Percentiles rank a stretch among this genome's conserved stretches.
Conservation (phyloP, 2,797 vertebrate genomes). For the Anguilla obscura region DNA sequence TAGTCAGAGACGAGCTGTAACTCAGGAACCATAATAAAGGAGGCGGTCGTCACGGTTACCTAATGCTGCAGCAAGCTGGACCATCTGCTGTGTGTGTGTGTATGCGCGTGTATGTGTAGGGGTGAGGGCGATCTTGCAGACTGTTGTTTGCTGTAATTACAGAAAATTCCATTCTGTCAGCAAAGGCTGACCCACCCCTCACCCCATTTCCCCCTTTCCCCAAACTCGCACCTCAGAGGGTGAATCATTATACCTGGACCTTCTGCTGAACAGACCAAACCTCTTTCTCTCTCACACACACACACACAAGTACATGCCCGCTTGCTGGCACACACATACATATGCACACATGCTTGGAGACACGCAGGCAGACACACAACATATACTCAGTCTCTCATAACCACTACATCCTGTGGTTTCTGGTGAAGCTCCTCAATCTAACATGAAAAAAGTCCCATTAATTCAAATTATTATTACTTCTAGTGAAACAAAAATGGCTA, state of each 20-base stretch:
- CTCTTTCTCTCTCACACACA: neutral
- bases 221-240: neutral
- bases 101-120: neutral
- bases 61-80: conserved; percentile 10
- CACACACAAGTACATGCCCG: neutral
- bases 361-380: neutral
- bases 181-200: neutral
- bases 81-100: conserved; percentile 6
- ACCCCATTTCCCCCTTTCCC: neutral
- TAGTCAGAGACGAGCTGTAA: neutral
- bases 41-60: neutral
- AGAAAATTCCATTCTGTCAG: conserved; percentile 9
- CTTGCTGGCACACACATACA: neutral
- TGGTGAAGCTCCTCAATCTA: neutral
- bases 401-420: neutral
- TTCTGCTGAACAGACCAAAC: neutral
- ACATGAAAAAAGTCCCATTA: neutral
- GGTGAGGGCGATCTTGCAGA: neutral
- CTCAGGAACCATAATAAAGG: neutral
- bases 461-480: neutral
- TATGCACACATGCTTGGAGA: neutral
- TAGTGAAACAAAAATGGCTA: neutral
- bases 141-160: conserved; percentile 20
- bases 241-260: conserved; percentile 8
- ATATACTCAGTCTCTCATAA: neutral